Evolutionary conservation across 53 echinoderm and acorn worm species (phyloP).

Genomic region (Echinometra lucunter): DNA sequence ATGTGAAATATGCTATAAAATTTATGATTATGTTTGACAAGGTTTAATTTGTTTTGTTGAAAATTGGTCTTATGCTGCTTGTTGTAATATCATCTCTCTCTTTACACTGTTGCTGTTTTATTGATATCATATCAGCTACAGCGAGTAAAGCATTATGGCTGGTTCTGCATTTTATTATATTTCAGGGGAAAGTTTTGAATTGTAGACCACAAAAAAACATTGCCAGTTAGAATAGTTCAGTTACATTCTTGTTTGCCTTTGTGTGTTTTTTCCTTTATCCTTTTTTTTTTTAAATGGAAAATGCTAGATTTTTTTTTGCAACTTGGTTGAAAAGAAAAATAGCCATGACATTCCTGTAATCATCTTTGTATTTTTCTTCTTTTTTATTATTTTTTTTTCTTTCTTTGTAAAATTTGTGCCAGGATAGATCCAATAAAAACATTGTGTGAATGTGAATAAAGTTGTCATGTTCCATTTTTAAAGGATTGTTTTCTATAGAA

Average conservation of each 20-base stretch:
- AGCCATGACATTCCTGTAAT: conserved; percentile 56
- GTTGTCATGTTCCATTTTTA: neutral
- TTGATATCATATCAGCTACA: conserved; percentile 16
- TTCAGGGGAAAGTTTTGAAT: neutral
- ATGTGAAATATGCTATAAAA: conserved; percentile 37
- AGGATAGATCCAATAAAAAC: conserved; percentile 56
- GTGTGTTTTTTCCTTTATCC: neutral
- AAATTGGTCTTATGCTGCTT: conserved; percentile 24
- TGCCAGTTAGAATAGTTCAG: conserved; percentile 8
- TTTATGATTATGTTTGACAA: conserved; percentile 19
- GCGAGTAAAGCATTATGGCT: neutral
- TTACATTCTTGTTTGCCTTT: neutral
- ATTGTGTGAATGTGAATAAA: conserved; percentile 66
- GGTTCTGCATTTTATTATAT: neutral
- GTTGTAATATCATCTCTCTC: conserved; percentile 18
- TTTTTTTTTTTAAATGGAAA: neutral
- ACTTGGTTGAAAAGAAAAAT: conserved; percentile 15
- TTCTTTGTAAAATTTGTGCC: conserved; percentile 62
- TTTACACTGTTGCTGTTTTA: neutral
- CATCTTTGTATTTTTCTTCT: conserved; percentile 4
- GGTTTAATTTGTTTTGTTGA: conserved; percentile 6
- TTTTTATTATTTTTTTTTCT: neutral
- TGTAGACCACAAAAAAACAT: neutral
- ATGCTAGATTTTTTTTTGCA: conserved; percentile 22
- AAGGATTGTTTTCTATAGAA: neutral